Evolutionary conservation across 2,797 vertebrate genomes (phyloP), one percentile per base, ranked within the genome.

Genomic region (Pseudomugil tenellus): DNA sequence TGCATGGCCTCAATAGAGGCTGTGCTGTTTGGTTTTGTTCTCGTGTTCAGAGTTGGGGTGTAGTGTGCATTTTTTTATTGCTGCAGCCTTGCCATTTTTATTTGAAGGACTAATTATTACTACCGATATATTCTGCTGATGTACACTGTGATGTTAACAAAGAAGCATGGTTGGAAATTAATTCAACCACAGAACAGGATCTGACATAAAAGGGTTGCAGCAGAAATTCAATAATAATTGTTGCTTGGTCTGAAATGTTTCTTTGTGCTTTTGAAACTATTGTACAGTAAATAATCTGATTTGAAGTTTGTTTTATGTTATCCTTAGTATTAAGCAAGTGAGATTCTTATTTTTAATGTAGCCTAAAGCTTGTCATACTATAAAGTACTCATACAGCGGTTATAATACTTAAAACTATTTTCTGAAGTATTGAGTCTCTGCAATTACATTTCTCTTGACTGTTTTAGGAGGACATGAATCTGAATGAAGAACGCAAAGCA

Each of bases 391-490:
- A 29, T 29, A 28, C 3, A 53, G 51, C 65, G 26, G 61, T 7
- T 35, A 23, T 8, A 53, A 21, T 32, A 34, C 4, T 17, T 51
- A 1, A 29, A 52, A 56, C 12, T n/a, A 0, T 39, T 19, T 48
- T 4, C 2, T 6, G 21, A 3, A 31, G 2, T 39, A 19, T 11
- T 4, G n/a, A n/a, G 17, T 72, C 13, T 75, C 17, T 28, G 9
- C 5, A 25, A 28, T 53, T 29, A 53, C 11, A 10, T 58, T 46
- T 59, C 17, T 41, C 21, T 7, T 67, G 14, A 0, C 25, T 73
- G 14, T 63, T 31, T 72, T 83, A 99, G 98, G 98, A 99, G 91
- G 98, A 99, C 91, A 99, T 99, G 97, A 99, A 99, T 92, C 92
- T 99, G 74, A 99, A 97, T 8, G 98, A 99, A 87, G 98, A 99